Evolutionary conservation across 92 coral and sea anemone genomes (phyloP).

Genomic region (Zoanthus gigantus): DNA sequence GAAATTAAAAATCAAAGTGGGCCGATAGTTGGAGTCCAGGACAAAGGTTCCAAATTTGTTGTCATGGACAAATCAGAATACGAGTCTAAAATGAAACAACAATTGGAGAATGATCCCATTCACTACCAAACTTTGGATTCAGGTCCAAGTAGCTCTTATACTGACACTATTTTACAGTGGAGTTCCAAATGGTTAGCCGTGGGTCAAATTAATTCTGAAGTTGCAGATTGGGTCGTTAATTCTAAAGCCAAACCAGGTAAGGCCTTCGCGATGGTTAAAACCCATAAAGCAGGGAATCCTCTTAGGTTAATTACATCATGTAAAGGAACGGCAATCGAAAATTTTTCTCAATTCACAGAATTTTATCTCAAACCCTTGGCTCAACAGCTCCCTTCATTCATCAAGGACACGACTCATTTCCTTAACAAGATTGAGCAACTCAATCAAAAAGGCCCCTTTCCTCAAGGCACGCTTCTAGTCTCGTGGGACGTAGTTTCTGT

Average conservation of each 20-base stretch:
- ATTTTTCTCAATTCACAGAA: no score
- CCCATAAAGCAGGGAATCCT: neutral
- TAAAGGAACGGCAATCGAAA: no score
- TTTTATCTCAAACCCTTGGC: no score
- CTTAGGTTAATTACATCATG: no score
- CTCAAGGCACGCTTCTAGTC: no score
- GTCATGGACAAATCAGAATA: neutral
- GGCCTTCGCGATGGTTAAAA: conserved; percentile 49
- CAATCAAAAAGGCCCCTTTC: no score
- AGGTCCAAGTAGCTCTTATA: conserved; percentile 41
- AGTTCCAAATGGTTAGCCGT: conserved; percentile 46
- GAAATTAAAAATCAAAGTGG: no score
- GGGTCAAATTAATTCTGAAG: conserved; percentile 51
- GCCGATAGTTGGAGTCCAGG: no score
- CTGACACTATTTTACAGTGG: conserved; percentile 30
- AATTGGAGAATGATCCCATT: conserved; percentile 52
- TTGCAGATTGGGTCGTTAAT: conserved; percentile 58
- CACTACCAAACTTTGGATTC: conserved; percentile 46
- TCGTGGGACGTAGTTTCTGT: no score
- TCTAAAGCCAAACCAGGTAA: conserved; percentile 53
- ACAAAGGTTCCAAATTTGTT: conserved; percentile 5
- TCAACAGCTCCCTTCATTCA: no score
- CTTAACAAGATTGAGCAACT: no score
- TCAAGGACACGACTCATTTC: no score
- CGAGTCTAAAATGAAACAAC: conserved; percentile 53